Conservation (phyloP, 2,888 invertebrate genomes). For the Noctua janthe region DNA sequence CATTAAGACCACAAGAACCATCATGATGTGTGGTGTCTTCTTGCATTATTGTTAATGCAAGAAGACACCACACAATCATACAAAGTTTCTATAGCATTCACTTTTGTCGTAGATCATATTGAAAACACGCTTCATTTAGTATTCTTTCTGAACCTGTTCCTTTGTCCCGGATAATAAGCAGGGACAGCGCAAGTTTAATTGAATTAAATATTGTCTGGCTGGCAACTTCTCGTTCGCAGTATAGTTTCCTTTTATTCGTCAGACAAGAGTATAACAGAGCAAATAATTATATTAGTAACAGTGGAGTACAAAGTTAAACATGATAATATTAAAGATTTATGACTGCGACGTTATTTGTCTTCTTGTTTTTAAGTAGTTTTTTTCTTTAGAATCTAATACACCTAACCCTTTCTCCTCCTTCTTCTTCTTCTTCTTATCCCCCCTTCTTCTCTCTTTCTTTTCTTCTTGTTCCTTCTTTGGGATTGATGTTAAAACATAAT, state of each 20-base stretch:
- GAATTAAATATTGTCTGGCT: conserved; percentile 75
- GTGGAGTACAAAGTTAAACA: conserved; percentile 45
- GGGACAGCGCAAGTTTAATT: conserved; percentile 69
- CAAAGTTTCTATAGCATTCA: background rate
- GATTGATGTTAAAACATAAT: background rate
- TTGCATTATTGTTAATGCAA: background rate
- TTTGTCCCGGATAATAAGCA: conserved; percentile 67
- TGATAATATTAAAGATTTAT: conserved; percentile 26
- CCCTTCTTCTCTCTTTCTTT: no score
- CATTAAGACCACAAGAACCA: background rate
- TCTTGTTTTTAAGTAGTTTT: background rate
- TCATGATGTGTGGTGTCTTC: no score
- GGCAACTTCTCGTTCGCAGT: conserved; percentile 58
- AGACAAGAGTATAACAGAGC: conserved; percentile 49
- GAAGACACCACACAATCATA: background rate
- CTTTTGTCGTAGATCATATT: conserved; percentile 47
- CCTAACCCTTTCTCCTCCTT: no score
- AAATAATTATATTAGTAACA: conserved; percentile 60
- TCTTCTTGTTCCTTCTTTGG: no score
- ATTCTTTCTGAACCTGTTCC: conserved; percentile 63
- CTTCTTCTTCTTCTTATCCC: no score
- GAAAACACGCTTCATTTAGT: conserved; percentile 54
- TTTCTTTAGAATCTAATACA: background rate
- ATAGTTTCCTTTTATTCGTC: conserved; percentile 59
- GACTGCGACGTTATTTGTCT: conserved; percentile 15